These are phyloP conservation scores for Chelonus insularis DNA, from an alignment of 1,140 invertebrate species.

Conservation along the genomic window DNA sequence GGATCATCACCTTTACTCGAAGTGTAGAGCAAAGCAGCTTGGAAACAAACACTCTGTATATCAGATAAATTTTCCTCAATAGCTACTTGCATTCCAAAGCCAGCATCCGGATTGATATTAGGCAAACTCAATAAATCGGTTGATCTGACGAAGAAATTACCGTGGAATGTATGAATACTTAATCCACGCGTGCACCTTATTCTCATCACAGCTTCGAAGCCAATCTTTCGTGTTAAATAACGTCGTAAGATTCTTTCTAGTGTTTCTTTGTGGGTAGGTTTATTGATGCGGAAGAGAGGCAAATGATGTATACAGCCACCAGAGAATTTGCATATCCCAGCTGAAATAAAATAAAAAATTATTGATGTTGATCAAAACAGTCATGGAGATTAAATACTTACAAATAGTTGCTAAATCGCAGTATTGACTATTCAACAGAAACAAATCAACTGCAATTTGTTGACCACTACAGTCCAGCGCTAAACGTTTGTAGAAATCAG, in stretches of 20 bases:
- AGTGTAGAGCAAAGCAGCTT: conserved; percentile 96
- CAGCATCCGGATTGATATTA: conserved; percentile 97
- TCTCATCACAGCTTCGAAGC: conserved; percentile 98
- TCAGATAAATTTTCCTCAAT: conserved; percentile 92
- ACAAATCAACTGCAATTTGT: conserved; percentile 95
- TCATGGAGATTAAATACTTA: conserved; percentile 60
- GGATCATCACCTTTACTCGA: conserved; percentile 93
- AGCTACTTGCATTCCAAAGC: conserved; percentile 96
- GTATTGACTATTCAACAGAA: conserved; percentile 91
- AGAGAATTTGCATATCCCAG: conserved; percentile 92
- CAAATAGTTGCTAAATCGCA: conserved; percentile 92
- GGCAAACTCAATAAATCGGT: conserved; percentile 95
- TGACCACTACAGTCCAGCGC: conserved; percentile 95
- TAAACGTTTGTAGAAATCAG: conserved; percentile 97
- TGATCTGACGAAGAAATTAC: conserved; percentile 98
- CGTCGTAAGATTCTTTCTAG: conserved; percentile 81
- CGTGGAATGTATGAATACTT: conserved; percentile 97
- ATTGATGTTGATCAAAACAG: not conserved
- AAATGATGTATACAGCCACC: conserved; percentile 94
- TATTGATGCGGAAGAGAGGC: conserved; percentile 81
- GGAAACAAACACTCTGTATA: conserved; percentile 90
- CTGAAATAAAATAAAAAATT: conserved; percentile 55
- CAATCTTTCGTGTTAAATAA: conserved; percentile 95
- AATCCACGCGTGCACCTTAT: conserved; percentile 92
- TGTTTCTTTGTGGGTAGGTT: conserved; percentile 70